phyloP scores from a whole-genome alignment of 2,888 invertebrate species.

The Lasioglossum morio region DNA sequence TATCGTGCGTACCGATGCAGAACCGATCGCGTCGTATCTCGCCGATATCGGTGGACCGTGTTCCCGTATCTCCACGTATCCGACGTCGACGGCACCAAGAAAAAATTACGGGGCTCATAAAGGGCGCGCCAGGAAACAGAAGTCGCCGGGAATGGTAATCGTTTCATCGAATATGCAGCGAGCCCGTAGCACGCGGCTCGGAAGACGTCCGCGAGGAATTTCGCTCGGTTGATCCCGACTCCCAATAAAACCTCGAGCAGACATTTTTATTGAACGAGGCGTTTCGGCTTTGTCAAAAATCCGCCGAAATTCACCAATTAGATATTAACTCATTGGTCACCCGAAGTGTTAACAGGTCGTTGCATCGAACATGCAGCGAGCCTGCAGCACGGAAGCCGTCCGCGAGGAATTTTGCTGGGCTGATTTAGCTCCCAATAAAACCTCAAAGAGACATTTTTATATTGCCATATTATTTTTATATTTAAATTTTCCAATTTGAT shows the following conservation, averaged over 20 bases:
- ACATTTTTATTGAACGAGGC: background rate
- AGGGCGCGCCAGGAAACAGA: slow-evolving; percentile 51
- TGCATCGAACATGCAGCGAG: too few species aligned
- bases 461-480: background rate
- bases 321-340: background rate
- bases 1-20: slow-evolving; percentile 62
- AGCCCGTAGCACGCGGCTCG: background rate
- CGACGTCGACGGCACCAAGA: slow-evolving; percentile 43
- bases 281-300: background rate
- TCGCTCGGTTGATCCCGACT: background rate
- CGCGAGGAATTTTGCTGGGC: background rate
- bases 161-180: slow-evolving; percentile 15
- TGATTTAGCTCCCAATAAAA: background rate
- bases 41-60: slow-evolving; percentile 63
- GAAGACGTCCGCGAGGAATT: background rate
- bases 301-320: background rate
- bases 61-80: slow-evolving; percentile 49
- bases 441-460: background rate
- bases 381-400: background rate
- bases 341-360: background rate
- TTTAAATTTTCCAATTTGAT: background rate
- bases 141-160: slow-evolving; percentile 51
- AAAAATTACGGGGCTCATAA: slow-evolving; percentile 37
- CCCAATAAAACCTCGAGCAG: background rate
- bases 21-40: slow-evolving; percentile 71